Conservation (phyloP, 2,797 vertebrate species). For the Chromis chromis region DNA sequence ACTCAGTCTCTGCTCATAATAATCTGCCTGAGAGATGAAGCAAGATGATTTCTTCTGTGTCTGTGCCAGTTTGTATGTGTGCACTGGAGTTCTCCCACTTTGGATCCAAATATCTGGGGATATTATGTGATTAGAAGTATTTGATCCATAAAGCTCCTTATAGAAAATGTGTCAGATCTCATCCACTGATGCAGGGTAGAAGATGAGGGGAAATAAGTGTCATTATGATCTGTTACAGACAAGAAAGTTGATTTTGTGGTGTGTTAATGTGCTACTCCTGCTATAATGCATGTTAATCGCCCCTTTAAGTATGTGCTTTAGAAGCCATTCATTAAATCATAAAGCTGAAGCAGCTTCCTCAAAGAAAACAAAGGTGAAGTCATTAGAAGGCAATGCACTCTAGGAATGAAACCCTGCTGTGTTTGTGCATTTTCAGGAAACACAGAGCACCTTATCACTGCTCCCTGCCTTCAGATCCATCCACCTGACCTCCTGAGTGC, state of each 20-base stretch:
- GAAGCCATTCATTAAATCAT: constrained; percentile 40
- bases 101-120: not conserved
- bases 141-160: not conserved
- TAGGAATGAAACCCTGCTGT: constrained; percentile 34
- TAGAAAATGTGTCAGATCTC: not conserved
- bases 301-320: constrained; percentile 15
- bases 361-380: constrained; percentile 27
- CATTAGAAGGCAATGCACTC: constrained; percentile 41
- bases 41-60: not conserved
- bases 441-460: constrained; percentile 7
- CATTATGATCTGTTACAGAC: not conserved
- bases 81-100: not conserved
- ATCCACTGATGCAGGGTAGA: not conserved
- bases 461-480: constrained; percentile 38
- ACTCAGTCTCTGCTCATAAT: constrained; percentile 5
- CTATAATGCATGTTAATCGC: too few relatives aligned
- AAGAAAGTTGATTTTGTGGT: not conserved
- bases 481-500: constrained; percentile 27
- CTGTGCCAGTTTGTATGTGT: not conserved
- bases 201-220: not conserved
- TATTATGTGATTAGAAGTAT: not conserved
- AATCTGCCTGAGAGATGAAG: constrained; percentile 1
- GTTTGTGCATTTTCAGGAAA: constrained; percentile 33
- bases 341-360: constrained; percentile 19
- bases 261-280: not conserved